Conservation (phyloP, 2,888 invertebrate species). For the Saturnia pavonia region DNA sequence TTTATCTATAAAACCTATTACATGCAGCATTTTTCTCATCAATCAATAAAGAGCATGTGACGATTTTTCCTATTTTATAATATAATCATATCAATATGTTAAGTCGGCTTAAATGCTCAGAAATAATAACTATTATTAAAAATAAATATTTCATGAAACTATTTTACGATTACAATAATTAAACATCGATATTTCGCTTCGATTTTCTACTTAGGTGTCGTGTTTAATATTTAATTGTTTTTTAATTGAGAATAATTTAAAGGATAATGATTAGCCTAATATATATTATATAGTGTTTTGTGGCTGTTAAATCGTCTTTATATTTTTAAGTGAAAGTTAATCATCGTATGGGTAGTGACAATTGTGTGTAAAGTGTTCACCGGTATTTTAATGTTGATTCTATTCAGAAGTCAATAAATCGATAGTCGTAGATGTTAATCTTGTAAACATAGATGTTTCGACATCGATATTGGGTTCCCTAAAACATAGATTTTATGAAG, state of each 20-base stretch:
- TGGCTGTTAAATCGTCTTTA: neutral
- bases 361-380: too few species aligned
- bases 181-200: conserved; percentile 60
- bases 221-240: conserved; percentile 27
- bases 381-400: neutral
- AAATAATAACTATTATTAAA: conserved; percentile 29
- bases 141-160: conserved; percentile 28
- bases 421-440: too few species aligned
- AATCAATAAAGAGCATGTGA: too few species aligned
- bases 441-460: too few species aligned
- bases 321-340: neutral
- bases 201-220: conserved; percentile 52
- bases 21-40: too few species aligned
- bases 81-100: conserved; percentile 70
- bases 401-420: neutral
- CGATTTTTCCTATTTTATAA: conserved; percentile 33
- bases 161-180: conserved; percentile 57
- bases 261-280: neutral
- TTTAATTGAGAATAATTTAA: conserved; percentile 10
- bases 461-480: too few species aligned
- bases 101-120: conserved; percentile 43
- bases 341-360: neutral
- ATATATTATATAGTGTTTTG: neutral
- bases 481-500: too few species aligned
- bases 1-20: too few species aligned